A percentile compares a stretch with the other conserved stretches of the same genome.
Conservation (phyloP, 1,140 invertebrate species). For the Drosophila murphyi region DNA sequence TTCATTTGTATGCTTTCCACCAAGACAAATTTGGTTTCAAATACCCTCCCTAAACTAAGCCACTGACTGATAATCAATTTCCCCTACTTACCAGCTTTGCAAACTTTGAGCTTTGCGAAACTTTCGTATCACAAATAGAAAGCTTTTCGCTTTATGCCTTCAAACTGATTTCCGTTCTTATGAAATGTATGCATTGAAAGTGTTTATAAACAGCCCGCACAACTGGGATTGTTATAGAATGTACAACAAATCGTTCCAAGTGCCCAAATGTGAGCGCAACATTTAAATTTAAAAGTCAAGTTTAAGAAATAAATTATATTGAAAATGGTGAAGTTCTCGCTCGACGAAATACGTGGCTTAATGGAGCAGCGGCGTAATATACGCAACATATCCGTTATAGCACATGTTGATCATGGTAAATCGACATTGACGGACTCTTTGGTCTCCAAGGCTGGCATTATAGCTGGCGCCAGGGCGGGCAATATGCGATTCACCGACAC, state of each 20-base stretch:
- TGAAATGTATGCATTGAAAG: slow-evolving; percentile 20
- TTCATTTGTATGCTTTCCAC: no score
- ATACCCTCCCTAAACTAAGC: neutral
- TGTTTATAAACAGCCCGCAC: slow-evolving; percentile 11
- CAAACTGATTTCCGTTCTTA: slow-evolving; percentile 13
- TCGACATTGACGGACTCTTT: slow-evolving; percentile 99
- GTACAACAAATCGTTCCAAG: neutral
- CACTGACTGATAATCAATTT: slow-evolving; percentile 20
- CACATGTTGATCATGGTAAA: slow-evolving; percentile 99
- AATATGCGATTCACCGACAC: slow-evolving; percentile 99
- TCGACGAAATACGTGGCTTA: slow-evolving; percentile 99
- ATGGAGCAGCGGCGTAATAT: slow-evolving; percentile 99
- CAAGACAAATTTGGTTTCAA: no score
- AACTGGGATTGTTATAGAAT: neutral
- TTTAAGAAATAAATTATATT: neutral
- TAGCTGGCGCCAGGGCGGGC: slow-evolving; percentile 98
- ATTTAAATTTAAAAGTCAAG: neutral
- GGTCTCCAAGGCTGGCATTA: slow-evolving; percentile 99
- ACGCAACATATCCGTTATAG: slow-evolving; percentile 99
- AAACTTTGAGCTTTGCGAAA: neutral
- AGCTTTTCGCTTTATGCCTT: slow-evolving; percentile 15
- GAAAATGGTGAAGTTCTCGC: slow-evolving; percentile 97
- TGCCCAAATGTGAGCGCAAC: slow-evolving; percentile 24
- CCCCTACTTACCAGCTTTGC: neutral
- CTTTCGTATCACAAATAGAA: neutral